A percentile compares a stretch with the other conserved stretches of the same genome.
Conservation (phyloP, 2,797 vertebrate species). For the Valencia hispanica region DNA sequence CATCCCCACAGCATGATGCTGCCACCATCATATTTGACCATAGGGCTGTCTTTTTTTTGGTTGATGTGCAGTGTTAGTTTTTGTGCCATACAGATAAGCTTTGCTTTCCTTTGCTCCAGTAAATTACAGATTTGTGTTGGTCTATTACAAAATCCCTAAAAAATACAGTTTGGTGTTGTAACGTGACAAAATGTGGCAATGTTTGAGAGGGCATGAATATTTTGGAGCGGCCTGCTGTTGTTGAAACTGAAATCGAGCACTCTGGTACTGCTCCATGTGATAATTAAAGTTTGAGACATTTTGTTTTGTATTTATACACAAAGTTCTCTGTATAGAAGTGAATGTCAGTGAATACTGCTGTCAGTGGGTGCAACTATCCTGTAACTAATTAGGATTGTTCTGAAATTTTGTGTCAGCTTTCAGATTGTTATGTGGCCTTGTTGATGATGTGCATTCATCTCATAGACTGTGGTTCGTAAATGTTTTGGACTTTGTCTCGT, state of each 20-base stretch:
- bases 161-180: background rate
- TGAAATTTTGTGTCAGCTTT: background rate
- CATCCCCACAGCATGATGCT: background rate
- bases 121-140: background rate
- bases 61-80: background rate
- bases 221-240: background rate
- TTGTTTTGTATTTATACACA: conserved; percentile 12
- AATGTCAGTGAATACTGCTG: conserved; percentile 1
- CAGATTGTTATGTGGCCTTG: background rate
- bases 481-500: background rate
- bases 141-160: background rate
- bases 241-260: background rate
- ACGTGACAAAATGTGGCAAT: background rate
- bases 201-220: background rate
- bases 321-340: conserved; percentile 14
- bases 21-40: background rate
- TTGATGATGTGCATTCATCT: background rate
- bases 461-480: background rate
- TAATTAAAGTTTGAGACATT: background rate
- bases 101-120: background rate
- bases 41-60: background rate
- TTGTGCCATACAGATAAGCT: background rate
- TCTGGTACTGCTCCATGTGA: background rate
- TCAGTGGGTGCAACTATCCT: background rate
- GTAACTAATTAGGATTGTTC: background rate